These are phyloP conservation scores for Condylostylus longicornis DNA, from an alignment of 1,140 invertebrate genomes.

Conservation along the genomic window DNA sequence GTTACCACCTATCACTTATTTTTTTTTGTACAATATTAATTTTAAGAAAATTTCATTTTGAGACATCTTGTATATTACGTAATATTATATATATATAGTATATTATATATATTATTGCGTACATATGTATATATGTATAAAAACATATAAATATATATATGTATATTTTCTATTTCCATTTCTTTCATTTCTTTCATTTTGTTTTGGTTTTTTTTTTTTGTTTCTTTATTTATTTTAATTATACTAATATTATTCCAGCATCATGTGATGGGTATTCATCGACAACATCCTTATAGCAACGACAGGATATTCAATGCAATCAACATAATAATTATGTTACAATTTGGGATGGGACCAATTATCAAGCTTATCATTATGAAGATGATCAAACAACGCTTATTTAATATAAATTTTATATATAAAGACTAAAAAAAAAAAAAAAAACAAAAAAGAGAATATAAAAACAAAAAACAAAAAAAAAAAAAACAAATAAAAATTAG, in stretches of 20 bases:
- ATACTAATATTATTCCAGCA: constrained; percentile 25
- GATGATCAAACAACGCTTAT: neutral
- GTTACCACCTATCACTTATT: too few relatives aligned
- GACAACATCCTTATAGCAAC: constrained; percentile 41
- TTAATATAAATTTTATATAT: too few relatives aligned
- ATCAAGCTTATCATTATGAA: neutral
- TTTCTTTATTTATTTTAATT: constrained; percentile 9
- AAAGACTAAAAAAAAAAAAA: neutral
- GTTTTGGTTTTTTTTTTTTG: constrained; percentile 7
- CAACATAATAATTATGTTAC: constrained; percentile 22
- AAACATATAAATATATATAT: too few relatives aligned
- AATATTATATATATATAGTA: too few relatives aligned
- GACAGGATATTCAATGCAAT: constrained; percentile 6
- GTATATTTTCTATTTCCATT: too few relatives aligned
- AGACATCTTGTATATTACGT: too few relatives aligned
- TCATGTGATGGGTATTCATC: constrained; percentile 45
- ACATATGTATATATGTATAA: too few relatives aligned
- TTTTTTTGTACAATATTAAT: too few relatives aligned
- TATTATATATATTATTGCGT: too few relatives aligned
- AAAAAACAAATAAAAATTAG: neutral
- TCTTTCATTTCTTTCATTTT: constrained; percentile 1
- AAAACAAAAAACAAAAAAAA: neutral
- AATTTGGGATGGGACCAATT: constrained; percentile 30
- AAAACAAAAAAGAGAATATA: neutral
- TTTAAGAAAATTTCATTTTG: too few relatives aligned